Evolutionary conservation across 2,113 vertebrate genomes (phyloP).

Genomic region (Petrocephalus microphthalmus): DNA sequence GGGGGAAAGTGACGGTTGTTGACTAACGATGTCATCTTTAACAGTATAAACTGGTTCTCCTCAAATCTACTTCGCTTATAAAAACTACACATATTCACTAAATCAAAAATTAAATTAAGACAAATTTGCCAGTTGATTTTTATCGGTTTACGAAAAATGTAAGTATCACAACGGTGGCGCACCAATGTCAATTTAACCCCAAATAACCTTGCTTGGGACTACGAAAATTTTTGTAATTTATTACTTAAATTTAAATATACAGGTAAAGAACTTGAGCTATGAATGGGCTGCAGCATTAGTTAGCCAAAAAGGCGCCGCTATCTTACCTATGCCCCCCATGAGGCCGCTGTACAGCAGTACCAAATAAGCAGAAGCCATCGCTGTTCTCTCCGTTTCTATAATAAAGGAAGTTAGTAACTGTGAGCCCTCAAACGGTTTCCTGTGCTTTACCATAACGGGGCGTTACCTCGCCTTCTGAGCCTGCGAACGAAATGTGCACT

Average conservation of each 20-base stretch:
- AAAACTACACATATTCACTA: neutral
- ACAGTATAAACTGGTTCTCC: neutral
- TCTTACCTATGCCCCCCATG: neutral
- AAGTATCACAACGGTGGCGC: neutral
- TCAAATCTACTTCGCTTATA: neutral
- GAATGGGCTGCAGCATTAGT: neutral
- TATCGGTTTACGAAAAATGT: neutral
- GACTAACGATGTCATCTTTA: neutral
- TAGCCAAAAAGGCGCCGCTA: neutral
- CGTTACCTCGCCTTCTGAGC: neutral
- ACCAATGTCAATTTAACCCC: neutral
- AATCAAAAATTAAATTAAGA: neutral
- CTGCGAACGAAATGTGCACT: neutral
- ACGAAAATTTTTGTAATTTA: neutral
- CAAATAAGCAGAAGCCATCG: neutral
- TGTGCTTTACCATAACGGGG: neutral
- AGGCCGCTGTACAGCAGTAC: neutral
- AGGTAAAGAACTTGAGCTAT: neutral
- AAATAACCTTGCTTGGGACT: neutral
- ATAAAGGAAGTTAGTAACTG: neutral
- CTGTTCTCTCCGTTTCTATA: neutral
- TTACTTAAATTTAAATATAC: neutral
- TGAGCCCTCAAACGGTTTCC: neutral
- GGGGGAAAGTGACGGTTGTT: neutral
- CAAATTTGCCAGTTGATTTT: neutral